Percentiles rank a stretch among this genome's conserved stretches.
phyloP scores from a whole-genome alignment of 2,888 invertebrate species.

The Brachypalpus laphriformis region DNA sequence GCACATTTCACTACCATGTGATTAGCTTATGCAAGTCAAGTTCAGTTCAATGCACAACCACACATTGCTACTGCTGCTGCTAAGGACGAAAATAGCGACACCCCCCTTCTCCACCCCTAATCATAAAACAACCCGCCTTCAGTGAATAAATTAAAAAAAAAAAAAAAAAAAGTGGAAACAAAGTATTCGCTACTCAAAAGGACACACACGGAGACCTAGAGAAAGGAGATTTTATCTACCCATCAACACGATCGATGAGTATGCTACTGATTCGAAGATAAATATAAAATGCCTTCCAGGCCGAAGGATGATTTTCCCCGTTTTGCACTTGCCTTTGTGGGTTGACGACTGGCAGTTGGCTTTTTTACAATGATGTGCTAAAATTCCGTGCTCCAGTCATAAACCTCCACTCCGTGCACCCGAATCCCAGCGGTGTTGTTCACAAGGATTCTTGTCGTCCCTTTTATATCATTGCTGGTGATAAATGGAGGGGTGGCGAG shows the following conservation, averaged over 20 bases:
- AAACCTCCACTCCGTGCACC: background rate
- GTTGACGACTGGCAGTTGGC: slow-evolving; percentile 36
- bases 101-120: background rate
- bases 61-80: background rate
- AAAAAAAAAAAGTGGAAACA: background rate
- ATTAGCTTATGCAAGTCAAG: slow-evolving; percentile 39
- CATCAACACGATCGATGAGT: slow-evolving; percentile 58
- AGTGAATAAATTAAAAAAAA: background rate
- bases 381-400: background rate
- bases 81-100: background rate
- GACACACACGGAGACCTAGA: background rate
- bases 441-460: slow-evolving; percentile 42
- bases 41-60: slow-evolving; percentile 21
- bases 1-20: slow-evolving; percentile 1
- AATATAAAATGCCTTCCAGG: slow-evolving; percentile 59
- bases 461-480: slow-evolving; percentile 37
- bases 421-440: background rate
- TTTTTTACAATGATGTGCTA: slow-evolving; percentile 18
- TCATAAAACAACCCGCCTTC: background rate
- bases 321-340: slow-evolving; percentile 3
- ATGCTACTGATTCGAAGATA: slow-evolving; percentile 51
- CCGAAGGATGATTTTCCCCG: slow-evolving; percentile 7
- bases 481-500: slow-evolving; percentile 20
- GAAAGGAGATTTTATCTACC: slow-evolving; percentile 3
- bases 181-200: slow-evolving; percentile 8